Evolutionary conservation across 2,888 invertebrate species (phyloP).

Genomic region (Drosophila borealis): DNA sequence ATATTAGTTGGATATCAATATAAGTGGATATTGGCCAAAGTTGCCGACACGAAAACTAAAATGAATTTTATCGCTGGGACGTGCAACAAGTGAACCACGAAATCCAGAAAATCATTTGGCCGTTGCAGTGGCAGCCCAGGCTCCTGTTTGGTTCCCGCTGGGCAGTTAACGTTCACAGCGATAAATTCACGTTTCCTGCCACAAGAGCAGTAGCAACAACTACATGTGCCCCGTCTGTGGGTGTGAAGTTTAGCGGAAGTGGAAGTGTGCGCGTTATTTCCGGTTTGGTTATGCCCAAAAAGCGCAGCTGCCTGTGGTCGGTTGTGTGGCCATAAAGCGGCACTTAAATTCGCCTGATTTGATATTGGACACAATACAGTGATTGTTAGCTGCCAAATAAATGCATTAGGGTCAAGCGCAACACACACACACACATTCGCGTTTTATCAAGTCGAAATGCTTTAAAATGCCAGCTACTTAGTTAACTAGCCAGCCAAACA

Average conservation of each 20-base stretch:
- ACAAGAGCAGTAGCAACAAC: constrained; percentile 34
- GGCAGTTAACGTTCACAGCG: constrained; percentile 64
- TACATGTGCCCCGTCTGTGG: constrained; percentile 31
- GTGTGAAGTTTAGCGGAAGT: constrained; percentile 68
- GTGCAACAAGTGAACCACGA: constrained; percentile 71
- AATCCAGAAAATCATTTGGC: constrained; percentile 38
- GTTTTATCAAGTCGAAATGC: constrained; percentile 66
- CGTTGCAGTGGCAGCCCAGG: constrained; percentile 17
- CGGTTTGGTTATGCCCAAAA: constrained; percentile 52
- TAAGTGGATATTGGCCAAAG: constrained; percentile 28
- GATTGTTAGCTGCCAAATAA: constrained; percentile 40
- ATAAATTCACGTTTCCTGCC: constrained; percentile 78
- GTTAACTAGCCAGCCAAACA: constrained; percentile 54
- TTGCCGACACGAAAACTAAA: constrained; percentile 46
- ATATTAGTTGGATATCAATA: constrained; percentile 52
- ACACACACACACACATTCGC: constrained; percentile 20
- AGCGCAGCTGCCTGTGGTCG: constrained; percentile 33
- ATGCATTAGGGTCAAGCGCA: constrained; percentile 75
- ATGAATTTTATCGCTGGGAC: constrained; percentile 45
- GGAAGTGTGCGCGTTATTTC: constrained; percentile 70
- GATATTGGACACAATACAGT: constrained; percentile 29
- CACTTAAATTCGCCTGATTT: constrained; percentile 40
- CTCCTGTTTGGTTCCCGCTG: constrained; percentile 47
- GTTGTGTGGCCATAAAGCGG: constrained; percentile 27
- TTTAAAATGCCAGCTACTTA: constrained; percentile 38